Evolutionary conservation across 2,797 vertebrate genomes (phyloP).

Genomic region (Micromesistius poutassou): DNA sequence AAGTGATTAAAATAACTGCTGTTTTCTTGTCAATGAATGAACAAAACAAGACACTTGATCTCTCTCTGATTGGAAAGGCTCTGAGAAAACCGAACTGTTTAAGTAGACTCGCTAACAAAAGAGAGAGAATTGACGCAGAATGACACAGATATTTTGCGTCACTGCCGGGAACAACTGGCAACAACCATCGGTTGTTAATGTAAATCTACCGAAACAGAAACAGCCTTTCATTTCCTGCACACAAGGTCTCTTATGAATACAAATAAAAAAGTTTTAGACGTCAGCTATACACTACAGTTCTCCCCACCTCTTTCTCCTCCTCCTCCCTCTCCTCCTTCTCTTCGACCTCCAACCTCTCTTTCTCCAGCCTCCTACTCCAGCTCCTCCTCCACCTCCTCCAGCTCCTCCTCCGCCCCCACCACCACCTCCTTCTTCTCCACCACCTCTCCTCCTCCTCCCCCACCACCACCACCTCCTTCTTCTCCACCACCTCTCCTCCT

Average conservation of each 20-base stretch:
- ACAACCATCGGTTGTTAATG: not conserved
- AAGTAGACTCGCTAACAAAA: not conserved
- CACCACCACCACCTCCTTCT: no score
- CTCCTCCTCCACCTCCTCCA: not conserved
- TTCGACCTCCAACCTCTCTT: no score
- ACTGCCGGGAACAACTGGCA: not conserved
- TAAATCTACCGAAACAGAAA: constrained; percentile 15
- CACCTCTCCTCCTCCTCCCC: not conserved
- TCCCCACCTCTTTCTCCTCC: not conserved
- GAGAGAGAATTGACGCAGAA: not conserved
- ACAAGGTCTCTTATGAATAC: constrained; percentile 22
- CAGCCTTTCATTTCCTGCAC: constrained; percentile 30
- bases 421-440: not conserved
- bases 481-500: no score
- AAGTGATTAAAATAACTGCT: no score
- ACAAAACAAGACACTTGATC: not conserved
- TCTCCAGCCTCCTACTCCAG: not conserved
- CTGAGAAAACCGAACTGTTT: not conserved
- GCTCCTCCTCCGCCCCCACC: no score
- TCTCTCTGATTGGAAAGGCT: not conserved
- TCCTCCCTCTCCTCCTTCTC: not conserved
- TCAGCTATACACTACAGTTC: constrained; percentile 29
- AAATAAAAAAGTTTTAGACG: constrained; percentile 41
- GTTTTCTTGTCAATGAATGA: not conserved
- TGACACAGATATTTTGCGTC: not conserved